Evolutionary conservation across 2,888 invertebrate genomes (phyloP).

Genomic region (Lymantria dispar): DNA sequence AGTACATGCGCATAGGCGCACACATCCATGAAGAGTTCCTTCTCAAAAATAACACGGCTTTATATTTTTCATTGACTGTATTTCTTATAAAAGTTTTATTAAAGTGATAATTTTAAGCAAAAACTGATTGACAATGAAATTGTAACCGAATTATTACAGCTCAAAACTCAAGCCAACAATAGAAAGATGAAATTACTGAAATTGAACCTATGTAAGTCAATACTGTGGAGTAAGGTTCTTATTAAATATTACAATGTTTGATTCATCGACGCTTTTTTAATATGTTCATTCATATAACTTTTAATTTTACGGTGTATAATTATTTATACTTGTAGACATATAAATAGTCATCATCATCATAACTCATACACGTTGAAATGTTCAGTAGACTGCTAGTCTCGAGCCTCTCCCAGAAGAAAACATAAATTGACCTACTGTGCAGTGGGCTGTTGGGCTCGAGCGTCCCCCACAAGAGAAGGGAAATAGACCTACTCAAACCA

Average conservation of each 20-base stretch:
- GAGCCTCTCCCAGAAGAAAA: too few species aligned
- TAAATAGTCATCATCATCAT: too few species aligned
- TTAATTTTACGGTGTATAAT: not conserved
- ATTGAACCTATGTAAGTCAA: constrained; percentile 62
- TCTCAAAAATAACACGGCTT: constrained; percentile 46
- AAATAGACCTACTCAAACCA: too few species aligned
- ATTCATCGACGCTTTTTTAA: not conserved
- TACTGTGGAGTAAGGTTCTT: constrained; percentile 15
- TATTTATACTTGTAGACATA: not conserved
- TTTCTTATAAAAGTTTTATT: not conserved
- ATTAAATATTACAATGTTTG: not conserved
- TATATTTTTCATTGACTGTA: not conserved
- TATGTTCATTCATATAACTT: not conserved
- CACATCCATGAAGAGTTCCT: constrained; percentile 23
- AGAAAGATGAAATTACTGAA: constrained; percentile 64
- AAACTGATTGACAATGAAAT: constrained; percentile 1
- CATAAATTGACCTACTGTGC: too few species aligned
- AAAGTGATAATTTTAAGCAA: not conserved
- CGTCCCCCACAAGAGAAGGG: too few species aligned
- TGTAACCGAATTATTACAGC: constrained; percentile 30
- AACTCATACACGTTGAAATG: too few species aligned
- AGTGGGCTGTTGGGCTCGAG: too few species aligned
- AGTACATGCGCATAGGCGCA: constrained; percentile 58
- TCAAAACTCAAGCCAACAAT: constrained; percentile 16
- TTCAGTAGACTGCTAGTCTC: too few species aligned